A percentile compares a stretch with the other conserved stretches of the same genome.
phyloP scores from a whole-genome alignment of 2,888 invertebrate genomes.

The Deroplatys truncata region DNA sequence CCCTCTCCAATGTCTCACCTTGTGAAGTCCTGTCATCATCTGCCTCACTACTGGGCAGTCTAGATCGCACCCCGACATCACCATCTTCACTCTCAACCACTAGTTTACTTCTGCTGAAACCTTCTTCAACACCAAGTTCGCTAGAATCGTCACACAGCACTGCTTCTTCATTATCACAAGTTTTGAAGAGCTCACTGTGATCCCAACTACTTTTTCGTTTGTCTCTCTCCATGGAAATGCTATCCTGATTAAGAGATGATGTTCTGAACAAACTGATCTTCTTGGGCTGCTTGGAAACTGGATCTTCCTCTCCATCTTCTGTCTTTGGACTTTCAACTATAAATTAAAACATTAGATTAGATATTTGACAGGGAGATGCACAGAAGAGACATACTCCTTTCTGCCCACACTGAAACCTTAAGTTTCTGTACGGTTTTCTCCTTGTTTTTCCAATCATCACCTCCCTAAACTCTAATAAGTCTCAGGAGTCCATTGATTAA shows the following conservation, averaged over 20 bases:
- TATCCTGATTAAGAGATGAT: neutral
- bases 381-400: too few relatives aligned
- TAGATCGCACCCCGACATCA: conserved; percentile 22
- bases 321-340: neutral
- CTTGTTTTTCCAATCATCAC: too few relatives aligned
- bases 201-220: conserved; percentile 23
- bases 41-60: conserved; percentile 40
- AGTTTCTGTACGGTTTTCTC: too few relatives aligned
- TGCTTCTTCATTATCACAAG: conserved; percentile 19
- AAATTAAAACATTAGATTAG: neutral
- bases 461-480: too few relatives aligned
- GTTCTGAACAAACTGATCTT: conserved; percentile 23
- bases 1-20: neutral
- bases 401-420: too few relatives aligned
- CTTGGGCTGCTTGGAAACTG: conserved; percentile 30
- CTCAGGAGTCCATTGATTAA: too few relatives aligned
- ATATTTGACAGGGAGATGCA: too few relatives aligned
- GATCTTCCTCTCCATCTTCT: conserved; percentile 17
- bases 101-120: conserved; percentile 57
- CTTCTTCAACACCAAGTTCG: conserved; percentile 48
- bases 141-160: conserved; percentile 50
- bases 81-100: conserved; percentile 52
- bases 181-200: conserved; percentile 15
- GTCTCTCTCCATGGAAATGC: neutral
- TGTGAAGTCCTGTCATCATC: conserved; percentile 20